Base-by-base conservation (phyloP, 2,797 vertebrate genomes). In the Gymnoscopelus microlampas region DNA sequence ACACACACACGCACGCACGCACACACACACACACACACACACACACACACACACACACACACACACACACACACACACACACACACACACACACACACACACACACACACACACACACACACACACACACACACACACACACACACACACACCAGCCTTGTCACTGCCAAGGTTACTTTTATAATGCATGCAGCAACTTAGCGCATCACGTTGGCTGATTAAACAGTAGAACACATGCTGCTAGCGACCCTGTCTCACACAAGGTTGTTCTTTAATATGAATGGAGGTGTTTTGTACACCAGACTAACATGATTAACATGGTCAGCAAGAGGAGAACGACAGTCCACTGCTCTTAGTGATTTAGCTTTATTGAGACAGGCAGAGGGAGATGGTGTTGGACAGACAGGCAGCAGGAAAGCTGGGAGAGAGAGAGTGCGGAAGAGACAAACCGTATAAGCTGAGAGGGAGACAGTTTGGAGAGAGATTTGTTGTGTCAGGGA, bases 1-100 rank as follows among this genome's bases (percentile, higher is more conserved):
- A 1, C 81, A 84, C 63, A 75, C 75, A 73, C 14, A 69, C 71
- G 58, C 71, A 68, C 77, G 29, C 81, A 85, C 63, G 74, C 74
- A 73, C 14, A 69, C 71, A 59, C 71, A 68, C 77, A 35, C 49
- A 84, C 63, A 75, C 75, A 73, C 14, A 69, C 71, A 19, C 81
- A 85, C 63, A 75, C 74, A 73, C 14, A 69, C 71, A 59, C 71
- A 68, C 77, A 35, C 49, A 84, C 63, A 75, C 75, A 73, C 14
- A 69, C 71, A 19, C 81, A 85, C 63, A 75, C 74, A 73, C 14
- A 69, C 71, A 59, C 71, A 68, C 77, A 35, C 49, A 35, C 49
- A 84, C 63, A 75, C 75, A 73, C 14, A 69, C 71, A 59, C 71
- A 68, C 77, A 35, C 49, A 84, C 63, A 75, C 75, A 73, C 14